Evolutionary conservation across 2,797 vertebrate genomes (phyloP).

Genomic region (Channa striata): DNA sequence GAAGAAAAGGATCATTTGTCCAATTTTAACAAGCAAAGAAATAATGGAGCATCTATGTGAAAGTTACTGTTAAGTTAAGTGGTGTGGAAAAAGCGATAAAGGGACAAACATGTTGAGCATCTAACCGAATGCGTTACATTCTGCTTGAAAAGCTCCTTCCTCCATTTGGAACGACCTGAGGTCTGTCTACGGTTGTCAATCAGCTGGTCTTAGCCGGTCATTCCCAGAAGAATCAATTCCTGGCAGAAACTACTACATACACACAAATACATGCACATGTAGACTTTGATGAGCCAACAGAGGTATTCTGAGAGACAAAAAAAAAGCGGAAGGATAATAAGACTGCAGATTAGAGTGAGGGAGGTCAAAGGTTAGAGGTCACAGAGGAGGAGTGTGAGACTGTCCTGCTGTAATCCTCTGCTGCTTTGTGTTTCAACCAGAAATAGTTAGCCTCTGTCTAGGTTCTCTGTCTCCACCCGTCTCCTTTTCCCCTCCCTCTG

Average conservation of each 20-base stretch:
- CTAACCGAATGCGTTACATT: conserved; percentile 16
- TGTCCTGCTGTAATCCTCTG: conserved; percentile 54
- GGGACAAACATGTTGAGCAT: conserved; percentile 1
- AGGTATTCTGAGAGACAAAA: conserved; percentile 15
- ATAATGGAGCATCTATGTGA: conserved; percentile 9
- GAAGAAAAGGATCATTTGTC: too few species aligned
- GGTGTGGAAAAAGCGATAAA: neutral
- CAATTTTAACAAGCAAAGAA: neutral
- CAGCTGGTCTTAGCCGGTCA: conserved; percentile 27
- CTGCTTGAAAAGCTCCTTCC: conserved; percentile 17
- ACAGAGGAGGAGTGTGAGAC: conserved; percentile 19
- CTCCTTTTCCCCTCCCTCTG: conserved; percentile 5
- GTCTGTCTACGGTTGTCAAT: conserved; percentile 47
- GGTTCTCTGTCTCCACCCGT: neutral
- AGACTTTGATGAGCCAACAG: conserved; percentile 35
- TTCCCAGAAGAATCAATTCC: conserved; percentile 42
- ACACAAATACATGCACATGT: conserved; percentile 10
- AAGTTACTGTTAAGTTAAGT: neutral
- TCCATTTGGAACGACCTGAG: conserved; percentile 26
- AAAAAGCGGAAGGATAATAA: neutral
- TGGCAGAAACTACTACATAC: neutral
- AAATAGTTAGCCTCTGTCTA: conserved; percentile 38
- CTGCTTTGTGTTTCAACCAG: conserved; percentile 8
- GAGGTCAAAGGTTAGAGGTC: conserved; percentile 61
- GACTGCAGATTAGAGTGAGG: conserved; percentile 16